phyloP scores from a whole-genome alignment of 1,140 invertebrate genomes.

The Aphidius ervi region DNA sequence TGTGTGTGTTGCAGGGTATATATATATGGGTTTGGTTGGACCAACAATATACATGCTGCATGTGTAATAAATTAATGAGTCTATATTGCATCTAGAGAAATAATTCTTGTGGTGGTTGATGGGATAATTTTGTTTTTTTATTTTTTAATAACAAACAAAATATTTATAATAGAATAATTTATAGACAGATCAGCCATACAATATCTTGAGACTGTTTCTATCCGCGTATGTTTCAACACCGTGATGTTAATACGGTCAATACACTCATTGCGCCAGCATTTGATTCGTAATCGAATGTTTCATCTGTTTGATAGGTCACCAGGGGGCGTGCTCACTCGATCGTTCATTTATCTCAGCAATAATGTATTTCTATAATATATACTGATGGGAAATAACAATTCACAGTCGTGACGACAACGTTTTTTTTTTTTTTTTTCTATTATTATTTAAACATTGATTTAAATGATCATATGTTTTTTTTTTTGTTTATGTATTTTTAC shows the following conservation, averaged over 20 bases:
- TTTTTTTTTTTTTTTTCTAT: not conserved
- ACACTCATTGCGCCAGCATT: constrained; percentile 21
- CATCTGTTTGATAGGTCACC: constrained; percentile 23
- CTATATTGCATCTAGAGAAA: too few species aligned
- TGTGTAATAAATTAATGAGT: not conserved
- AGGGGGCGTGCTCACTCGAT: constrained; percentile 13
- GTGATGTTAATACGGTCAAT: constrained; percentile 22
- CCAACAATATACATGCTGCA: constrained; percentile 11
- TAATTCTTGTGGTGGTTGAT: not conserved
- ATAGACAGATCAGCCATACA: too few species aligned
- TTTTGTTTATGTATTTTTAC: too few species aligned
- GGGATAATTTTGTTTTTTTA: not conserved
- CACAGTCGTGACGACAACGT: not conserved
- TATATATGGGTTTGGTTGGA: not conserved
- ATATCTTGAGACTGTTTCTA: constrained; percentile 9
- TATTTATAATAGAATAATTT: too few species aligned
- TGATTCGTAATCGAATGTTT: constrained; percentile 21
- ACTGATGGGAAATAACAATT: constrained; percentile 2
- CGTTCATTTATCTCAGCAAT: constrained; percentile 3
- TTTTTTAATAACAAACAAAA: not conserved
- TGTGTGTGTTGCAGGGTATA: not conserved
- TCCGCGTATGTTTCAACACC: constrained; percentile 19
- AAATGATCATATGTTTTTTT: too few species aligned
- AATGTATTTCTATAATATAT: not conserved
- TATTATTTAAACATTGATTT: not conserved